These are phyloP conservation scores for Archaeoteleia sp. DNA, from an alignment of 2,888 invertebrate genomes.

Conservation along the genomic window DNA sequence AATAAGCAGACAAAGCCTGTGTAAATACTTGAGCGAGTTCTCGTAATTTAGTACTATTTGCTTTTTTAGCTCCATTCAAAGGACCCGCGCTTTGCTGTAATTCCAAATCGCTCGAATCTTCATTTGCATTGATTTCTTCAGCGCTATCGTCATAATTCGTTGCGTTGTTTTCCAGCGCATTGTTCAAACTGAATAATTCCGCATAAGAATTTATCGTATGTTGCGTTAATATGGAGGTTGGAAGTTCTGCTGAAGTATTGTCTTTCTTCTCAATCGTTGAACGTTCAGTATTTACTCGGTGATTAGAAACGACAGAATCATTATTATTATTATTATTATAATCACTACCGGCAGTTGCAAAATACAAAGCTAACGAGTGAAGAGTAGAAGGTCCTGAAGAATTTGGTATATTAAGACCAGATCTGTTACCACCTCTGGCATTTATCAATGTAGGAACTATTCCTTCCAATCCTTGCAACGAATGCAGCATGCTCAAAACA, in stretches of 20 bases:
- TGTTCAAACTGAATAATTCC: constrained; percentile 74
- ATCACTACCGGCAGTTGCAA: constrained; percentile 80
- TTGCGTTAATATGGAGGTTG: constrained; percentile 80
- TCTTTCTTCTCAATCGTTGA: constrained; percentile 35
- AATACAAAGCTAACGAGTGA: constrained; percentile 87
- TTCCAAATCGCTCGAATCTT: constrained; percentile 76
- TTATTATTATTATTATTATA: constrained; percentile 68
- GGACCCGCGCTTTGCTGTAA: constrained; percentile 81
- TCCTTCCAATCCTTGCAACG: constrained; percentile 79
- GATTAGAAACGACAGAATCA: constrained; percentile 57
- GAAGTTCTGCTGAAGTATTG: constrained; percentile 73
- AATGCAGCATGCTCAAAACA: constrained; percentile 82
- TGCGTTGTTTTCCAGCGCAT: constrained; percentile 63
- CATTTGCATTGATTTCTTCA: constrained; percentile 58
- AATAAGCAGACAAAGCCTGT: constrained; percentile 86
- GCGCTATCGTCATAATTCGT: constrained; percentile 56
- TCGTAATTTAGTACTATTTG: constrained; percentile 80
- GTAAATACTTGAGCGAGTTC: constrained; percentile 90
- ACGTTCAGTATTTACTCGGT: constrained; percentile 35
- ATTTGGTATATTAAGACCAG: constrained; percentile 82
- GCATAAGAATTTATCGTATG: constrained; percentile 81
- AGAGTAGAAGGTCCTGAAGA: constrained; percentile 86
- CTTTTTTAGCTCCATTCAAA: constrained; percentile 76
- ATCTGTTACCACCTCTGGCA: constrained; percentile 75
- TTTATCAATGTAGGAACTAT: constrained; percentile 69